phyloP scores from a whole-genome alignment of 2,797 vertebrate genomes.

The Diceros bicornis region DNA sequence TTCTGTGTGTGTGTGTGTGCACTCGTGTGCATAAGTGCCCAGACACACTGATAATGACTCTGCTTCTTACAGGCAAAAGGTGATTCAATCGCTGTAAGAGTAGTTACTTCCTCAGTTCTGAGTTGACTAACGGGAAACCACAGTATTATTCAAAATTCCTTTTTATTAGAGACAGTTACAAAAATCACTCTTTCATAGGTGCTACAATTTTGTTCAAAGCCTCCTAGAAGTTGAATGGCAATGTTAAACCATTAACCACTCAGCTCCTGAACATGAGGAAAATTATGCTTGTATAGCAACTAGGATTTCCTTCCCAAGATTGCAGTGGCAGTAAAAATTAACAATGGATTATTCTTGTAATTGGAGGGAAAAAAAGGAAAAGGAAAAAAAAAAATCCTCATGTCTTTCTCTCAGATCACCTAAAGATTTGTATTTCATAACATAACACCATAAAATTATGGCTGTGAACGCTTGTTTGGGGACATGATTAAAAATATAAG shows the following conservation, averaged over 20 bases:
- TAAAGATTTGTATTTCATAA: constrained; percentile 84
- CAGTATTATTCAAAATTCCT: constrained; percentile 65
- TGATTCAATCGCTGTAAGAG: constrained; percentile 22
- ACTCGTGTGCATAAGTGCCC: not conserved
- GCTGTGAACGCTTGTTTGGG: constrained; percentile 65
- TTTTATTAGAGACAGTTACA: constrained; percentile 76
- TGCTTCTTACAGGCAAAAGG: constrained; percentile 70
- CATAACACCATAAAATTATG: constrained; percentile 80
- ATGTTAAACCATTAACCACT: constrained; percentile 79
- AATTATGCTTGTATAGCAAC: constrained; percentile 62
- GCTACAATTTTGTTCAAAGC: constrained; percentile 75
- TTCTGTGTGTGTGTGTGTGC: not conserved
- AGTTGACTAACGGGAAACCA: constrained; percentile 66
- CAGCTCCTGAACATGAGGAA: constrained; percentile 73
- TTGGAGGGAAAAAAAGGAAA: not conserved
- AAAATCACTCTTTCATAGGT: constrained; percentile 73
- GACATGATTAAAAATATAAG: constrained; percentile 82
- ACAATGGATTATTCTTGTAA: constrained; percentile 76
- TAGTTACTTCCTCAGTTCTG: constrained; percentile 29
- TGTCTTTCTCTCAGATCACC: constrained; percentile 76
- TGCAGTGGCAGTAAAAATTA: constrained; percentile 79
- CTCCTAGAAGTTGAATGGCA: constrained; percentile 82
- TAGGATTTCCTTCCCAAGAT: constrained; percentile 71
- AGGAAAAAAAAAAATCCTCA: constrained; percentile 40
- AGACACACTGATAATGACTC: not conserved